phyloP scores from a whole-genome alignment of 2,888 invertebrate species.

The Listrodromus nycthemerus region DNA sequence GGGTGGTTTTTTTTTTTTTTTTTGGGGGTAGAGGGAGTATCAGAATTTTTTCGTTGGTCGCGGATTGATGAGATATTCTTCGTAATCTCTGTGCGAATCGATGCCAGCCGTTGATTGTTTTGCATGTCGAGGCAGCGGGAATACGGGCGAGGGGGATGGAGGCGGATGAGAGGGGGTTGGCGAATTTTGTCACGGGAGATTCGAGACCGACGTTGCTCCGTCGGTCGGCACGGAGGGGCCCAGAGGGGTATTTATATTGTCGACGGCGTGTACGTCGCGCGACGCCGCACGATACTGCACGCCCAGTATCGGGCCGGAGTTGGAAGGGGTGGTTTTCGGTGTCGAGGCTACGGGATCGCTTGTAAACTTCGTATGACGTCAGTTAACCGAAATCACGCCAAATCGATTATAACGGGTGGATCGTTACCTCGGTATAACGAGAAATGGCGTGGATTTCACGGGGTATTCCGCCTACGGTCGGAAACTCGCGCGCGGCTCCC shows the following conservation, averaged over 20 bases:
- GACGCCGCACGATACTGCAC: constrained; percentile 11
- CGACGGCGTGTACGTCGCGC: constrained; percentile 46
- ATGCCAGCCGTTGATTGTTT: constrained; percentile 49
- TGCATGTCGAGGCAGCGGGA: constrained; percentile 6
- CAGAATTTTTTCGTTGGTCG: constrained; percentile 6
- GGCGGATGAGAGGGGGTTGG: constrained; percentile 42
- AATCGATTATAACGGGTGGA: constrained; percentile 81
- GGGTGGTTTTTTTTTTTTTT: no score
- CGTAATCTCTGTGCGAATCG: constrained; percentile 62
- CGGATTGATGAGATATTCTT: constrained; percentile 42
- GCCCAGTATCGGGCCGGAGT: neutral
- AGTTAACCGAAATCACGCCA: constrained; percentile 81
- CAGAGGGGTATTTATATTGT: constrained; percentile 54
- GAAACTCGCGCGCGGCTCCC: constrained; percentile 9
- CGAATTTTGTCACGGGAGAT: constrained; percentile 42
- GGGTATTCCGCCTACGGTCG: constrained; percentile 71
- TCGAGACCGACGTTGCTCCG: constrained; percentile 37
- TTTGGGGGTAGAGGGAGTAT: no score
- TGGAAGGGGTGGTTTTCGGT: no score
- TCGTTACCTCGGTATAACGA: constrained; percentile 77
- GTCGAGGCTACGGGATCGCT: constrained; percentile 59
- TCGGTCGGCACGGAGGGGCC: constrained; percentile 1
- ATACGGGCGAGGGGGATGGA: neutral
- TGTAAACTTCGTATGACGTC: constrained; percentile 80
- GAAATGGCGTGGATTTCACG: constrained; percentile 79